Base-by-base conservation (phyloP, 2,113 vertebrate species). In the Periophthalmus modestus region DNA sequence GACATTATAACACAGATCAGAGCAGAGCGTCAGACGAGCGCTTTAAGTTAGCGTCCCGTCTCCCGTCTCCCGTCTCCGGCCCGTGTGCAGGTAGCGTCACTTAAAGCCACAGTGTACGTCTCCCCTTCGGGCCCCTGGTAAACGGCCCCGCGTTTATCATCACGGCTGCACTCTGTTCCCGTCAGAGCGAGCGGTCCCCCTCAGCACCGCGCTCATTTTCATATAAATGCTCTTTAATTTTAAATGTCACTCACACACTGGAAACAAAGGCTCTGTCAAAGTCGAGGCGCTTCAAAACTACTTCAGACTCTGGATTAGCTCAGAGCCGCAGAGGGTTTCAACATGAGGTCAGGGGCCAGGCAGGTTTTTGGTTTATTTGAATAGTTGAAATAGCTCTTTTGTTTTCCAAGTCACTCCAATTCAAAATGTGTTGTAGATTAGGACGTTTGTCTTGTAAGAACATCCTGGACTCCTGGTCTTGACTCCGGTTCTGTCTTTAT, bases 191-290 rank as follows among this genome's bases (percentile, higher is more conserved):
- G 18, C 7, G 7, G 34, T 39, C 62, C 34, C 62, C 62, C 34
- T 39, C 62, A 43, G 62, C 62, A 19, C 62, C 34, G 33, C 28
- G 61, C 28, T 65, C 62, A 65, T 65, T 65, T 65, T 65, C 33
- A 65, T 65, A 65, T 65, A 65, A 65, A 65, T 65, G 62, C 62
- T 65, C 34, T 65, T 65, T 65, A 65, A 65, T 65, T 65, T 65
- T 65, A 65, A 65, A 65, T 65, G 62, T 65, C 62, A 65, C 34
- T 65, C 62, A 43, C 61, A 10, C 15, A 36, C 33, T 0, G 62
- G 62, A 65, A 65, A 65, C 62, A 65, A 39, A 19, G 34, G 19
- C 34, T 18, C 10, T 0, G 62, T 65, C 62, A 65, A 65, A 65
- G 62, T 65, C 62, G 13, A 13, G 33, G 5, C 28, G 15, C 28